These are phyloP conservation scores for Diarsia dahlii DNA, from an alignment of 2,888 invertebrate genomes.

Conservation along the genomic window DNA sequence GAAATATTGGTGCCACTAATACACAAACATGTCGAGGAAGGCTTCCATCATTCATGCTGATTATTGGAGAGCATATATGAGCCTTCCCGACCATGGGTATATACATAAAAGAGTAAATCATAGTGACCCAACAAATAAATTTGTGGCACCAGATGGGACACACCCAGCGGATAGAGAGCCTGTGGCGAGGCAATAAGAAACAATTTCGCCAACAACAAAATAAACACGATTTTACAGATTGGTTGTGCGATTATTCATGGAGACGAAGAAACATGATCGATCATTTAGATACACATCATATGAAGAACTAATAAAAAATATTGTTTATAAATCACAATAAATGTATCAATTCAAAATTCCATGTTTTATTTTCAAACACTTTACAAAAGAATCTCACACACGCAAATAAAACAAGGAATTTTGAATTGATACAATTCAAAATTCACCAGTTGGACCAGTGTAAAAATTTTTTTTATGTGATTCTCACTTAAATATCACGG, in stretches of 20 bases:
- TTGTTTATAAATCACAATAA: too few relatives aligned
- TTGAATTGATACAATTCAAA: too few relatives aligned
- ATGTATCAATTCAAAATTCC: too few relatives aligned
- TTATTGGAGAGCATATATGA: background rate
- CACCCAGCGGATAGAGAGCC: slow-evolving; percentile 18
- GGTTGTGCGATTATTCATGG: background rate
- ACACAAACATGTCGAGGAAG: background rate
- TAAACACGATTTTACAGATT: background rate
- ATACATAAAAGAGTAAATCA: background rate
- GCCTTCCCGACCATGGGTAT: background rate
- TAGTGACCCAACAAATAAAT: slow-evolving; percentile 1
- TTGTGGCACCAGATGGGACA: slow-evolving; percentile 15
- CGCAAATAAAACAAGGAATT: too few relatives aligned
- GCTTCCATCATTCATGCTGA: too few relatives aligned
- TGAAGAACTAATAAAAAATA: background rate
- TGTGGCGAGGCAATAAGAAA: background rate
- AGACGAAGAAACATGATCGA: background rate
- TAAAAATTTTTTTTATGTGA: too few relatives aligned
- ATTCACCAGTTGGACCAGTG: too few relatives aligned
- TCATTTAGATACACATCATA: background rate
- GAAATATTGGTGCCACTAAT: slow-evolving; percentile 4
- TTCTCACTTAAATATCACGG: too few relatives aligned
- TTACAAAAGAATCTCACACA: too few relatives aligned
- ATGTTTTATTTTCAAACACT: too few relatives aligned
- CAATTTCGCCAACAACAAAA: slow-evolving; percentile 1